A percentile compares a stretch with the other conserved stretches of the same genome.
Conservation (phyloP, 2,113 vertebrate genomes). For the Grantiella picta region DNA sequence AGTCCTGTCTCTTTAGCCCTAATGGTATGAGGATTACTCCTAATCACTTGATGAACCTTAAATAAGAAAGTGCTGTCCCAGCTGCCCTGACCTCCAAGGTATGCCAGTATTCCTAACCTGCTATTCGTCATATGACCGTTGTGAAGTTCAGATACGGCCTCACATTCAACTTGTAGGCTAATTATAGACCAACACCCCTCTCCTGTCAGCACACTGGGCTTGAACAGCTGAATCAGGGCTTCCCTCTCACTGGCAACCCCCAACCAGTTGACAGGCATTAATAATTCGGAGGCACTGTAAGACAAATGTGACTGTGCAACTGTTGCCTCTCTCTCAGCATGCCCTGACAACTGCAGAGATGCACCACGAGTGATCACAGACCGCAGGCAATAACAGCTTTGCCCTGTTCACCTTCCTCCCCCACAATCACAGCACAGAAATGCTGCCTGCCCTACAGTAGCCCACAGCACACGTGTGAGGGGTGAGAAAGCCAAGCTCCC, state of each 20-base stretch:
- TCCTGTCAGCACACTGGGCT: neutral
- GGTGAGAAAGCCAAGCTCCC: neutral
- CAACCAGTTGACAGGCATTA: neutral
- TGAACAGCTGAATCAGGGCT: neutral
- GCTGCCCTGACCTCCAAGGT: slow-evolving; percentile 34
- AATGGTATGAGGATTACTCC: neutral
- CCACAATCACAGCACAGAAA: neutral
- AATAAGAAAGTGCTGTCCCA: neutral
- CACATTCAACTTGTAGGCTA: neutral
- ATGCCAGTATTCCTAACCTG: neutral
- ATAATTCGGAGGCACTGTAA: neutral
- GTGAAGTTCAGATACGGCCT: slow-evolving; percentile 4
- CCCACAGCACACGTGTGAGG: neutral
- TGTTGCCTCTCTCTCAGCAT: neutral
- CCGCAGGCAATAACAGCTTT: neutral
- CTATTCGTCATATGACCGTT: slow-evolving; percentile 54
- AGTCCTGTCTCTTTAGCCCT: neutral
- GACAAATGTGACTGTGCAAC: neutral
- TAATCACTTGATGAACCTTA: neutral
- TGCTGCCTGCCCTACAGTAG: neutral
- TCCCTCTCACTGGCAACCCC: neutral
- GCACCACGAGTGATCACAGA: neutral
- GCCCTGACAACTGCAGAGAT: neutral
- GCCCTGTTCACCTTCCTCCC: neutral
- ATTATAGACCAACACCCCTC: slow-evolving; percentile 33